Percentiles rank a stretch among this genome's conserved stretches.
These are phyloP conservation scores for Acrobasis consociella DNA, from an alignment of 2,888 invertebrate genomes.

Conservation along the genomic window DNA sequence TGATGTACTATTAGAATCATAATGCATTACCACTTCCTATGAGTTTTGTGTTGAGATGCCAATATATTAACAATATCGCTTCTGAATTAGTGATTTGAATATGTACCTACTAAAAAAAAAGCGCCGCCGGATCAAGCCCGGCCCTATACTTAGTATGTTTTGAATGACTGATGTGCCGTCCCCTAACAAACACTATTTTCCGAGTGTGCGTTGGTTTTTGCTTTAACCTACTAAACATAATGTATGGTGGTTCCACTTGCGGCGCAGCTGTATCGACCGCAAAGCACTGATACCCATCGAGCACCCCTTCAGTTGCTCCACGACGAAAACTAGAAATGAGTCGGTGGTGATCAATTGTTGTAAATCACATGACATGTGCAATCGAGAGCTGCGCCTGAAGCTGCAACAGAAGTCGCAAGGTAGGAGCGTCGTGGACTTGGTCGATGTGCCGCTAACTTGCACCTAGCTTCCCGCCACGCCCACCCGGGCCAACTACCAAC, in stretches of 20 bases:
- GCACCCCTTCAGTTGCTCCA: slow-evolving; percentile 92
- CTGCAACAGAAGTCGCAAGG: slow-evolving; percentile 86
- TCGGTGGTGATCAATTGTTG: slow-evolving; percentile 92
- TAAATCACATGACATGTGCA: slow-evolving; percentile 89
- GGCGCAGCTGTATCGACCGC: slow-evolving; percentile 90
- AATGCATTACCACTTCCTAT: slow-evolving; percentile 70
- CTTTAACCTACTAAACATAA: slow-evolving; percentile 84
- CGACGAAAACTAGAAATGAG: slow-evolving; percentile 88
- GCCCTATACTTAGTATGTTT: slow-evolving; percentile 59
- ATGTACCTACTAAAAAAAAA: slow-evolving; percentile 71
- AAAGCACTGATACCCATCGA: slow-evolving; percentile 88
- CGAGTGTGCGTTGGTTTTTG: slow-evolving; percentile 80
- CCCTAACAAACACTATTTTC: slow-evolving; percentile 73
- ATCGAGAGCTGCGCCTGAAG: slow-evolving; percentile 86
- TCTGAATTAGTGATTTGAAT: slow-evolving; percentile 75
- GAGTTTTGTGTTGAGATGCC: slow-evolving; percentile 80
- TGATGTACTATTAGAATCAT: slow-evolving; percentile 73
- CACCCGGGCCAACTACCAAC: slow-evolving; percentile 37
- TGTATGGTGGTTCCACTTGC: slow-evolving; percentile 80
- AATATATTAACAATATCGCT: slow-evolving; percentile 77
- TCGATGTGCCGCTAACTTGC: slow-evolving; percentile 57
- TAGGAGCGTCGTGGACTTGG: slow-evolving; percentile 74
- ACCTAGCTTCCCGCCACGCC: slow-evolving; percentile 38
- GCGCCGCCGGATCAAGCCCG: slow-evolving; percentile 41
- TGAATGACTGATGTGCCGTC: slow-evolving; percentile 78